Conservation (phyloP, 1,140 invertebrate genomes). For the Bombus breviceps region DNA sequence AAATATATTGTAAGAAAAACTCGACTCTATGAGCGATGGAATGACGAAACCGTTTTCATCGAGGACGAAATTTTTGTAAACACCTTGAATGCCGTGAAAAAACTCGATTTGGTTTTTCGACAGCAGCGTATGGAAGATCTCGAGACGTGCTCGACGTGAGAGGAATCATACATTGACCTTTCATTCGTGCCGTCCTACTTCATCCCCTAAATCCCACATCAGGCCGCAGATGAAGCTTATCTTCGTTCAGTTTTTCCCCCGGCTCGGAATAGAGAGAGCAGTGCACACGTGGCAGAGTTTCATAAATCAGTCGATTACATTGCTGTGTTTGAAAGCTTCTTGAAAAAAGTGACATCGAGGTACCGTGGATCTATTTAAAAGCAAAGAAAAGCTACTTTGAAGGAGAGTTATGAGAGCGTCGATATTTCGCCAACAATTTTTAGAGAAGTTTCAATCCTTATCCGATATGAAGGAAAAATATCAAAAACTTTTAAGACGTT, state of each 20-base stretch:
- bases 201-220: conserved; percentile 32
- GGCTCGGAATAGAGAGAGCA: background rate
- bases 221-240: conserved; percentile 30
- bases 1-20: background rate
- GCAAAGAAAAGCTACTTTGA: too few relatives aligned
- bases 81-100: background rate
- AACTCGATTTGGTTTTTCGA: background rate
- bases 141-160: background rate
- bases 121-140: background rate
- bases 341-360: background rate
- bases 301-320: conserved; percentile 39
- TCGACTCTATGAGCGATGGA: background rate
- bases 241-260: conserved; percentile 19
- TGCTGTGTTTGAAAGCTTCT: conserved; percentile 7
- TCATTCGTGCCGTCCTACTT: conserved; percentile 27
- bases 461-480: background rate
- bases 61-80: background rate
- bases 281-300: background rate
- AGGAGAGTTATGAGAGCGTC: background rate
- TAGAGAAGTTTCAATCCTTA: background rate
- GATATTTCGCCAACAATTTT: background rate
- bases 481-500: background rate
- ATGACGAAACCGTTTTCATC: background rate
- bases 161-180: conserved; percentile 30
- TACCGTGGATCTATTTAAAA: background rate